A percentile compares a stretch with the other conserved stretches of the same genome.
Evolutionary conservation across 2,888 invertebrate genomes (phyloP).

Genomic region (Nephrotoma flavescens): DNA sequence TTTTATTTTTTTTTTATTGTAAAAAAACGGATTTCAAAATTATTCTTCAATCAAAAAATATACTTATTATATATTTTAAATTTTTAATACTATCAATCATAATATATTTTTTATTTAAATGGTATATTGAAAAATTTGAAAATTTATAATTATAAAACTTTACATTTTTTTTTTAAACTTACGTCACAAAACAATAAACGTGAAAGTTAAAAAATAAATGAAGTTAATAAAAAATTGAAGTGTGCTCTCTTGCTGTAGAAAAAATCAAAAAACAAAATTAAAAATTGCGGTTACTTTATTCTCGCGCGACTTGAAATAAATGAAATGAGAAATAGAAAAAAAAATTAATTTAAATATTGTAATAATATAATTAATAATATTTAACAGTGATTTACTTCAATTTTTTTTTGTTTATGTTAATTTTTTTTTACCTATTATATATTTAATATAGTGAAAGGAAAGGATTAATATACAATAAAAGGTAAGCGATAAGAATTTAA

Average conservation of each 20-base stretch:
- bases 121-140: slow-evolving; percentile 23
- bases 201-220: slow-evolving; percentile 9
- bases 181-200: slow-evolving; percentile 10
- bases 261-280: neutral
- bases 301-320: neutral
- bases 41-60: neutral
- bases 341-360: neutral
- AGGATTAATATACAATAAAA: neutral
- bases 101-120: slow-evolving; percentile 23
- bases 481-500: neutral
- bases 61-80: slow-evolving; percentile 22
- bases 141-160: neutral
- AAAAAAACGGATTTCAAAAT: neutral
- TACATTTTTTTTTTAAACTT: slow-evolving; percentile 4
- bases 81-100: slow-evolving; percentile 22
- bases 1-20: neutral
- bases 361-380: neutral
- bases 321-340: neutral
- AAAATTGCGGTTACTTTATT: neutral
- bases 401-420: neutral
- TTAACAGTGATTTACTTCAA: neutral
- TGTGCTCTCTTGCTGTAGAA: neutral
- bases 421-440: neutral
- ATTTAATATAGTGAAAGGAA: neutral
- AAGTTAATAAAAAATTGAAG: neutral